Evolutionary conservation across 2,888 invertebrate species (phyloP).

Genomic region (Sinhomidia bicolor): DNA sequence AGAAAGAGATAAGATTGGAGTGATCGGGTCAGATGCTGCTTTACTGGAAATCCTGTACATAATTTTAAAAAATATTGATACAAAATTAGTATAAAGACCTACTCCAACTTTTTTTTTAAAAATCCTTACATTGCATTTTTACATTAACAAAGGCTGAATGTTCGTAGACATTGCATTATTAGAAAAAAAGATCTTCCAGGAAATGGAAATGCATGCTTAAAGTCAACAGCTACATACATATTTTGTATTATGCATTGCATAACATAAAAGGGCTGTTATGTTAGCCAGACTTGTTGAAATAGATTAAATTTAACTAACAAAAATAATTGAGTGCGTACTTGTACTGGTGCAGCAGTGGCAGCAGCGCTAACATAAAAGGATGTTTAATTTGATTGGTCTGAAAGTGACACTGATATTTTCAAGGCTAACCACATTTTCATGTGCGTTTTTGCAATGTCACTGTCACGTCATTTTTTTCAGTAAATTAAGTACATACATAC

Average conservation of each 20-base stretch:
- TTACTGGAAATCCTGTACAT: not conserved
- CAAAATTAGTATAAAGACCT: not conserved
- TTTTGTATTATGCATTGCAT: not conserved
- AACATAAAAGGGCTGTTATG: too few relatives aligned
- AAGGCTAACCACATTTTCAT: conserved; percentile 53
- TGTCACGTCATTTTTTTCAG: conserved; percentile 14
- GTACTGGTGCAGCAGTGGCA: not conserved
- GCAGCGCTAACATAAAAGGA: not conserved
- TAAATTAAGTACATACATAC: not conserved
- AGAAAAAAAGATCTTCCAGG: not conserved
- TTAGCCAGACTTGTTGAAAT: not conserved
- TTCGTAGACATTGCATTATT: not conserved
- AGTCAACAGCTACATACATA: not conserved
- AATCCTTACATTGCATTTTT: not conserved
- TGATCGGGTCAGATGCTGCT: not conserved
- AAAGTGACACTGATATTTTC: conserved; percentile 57
- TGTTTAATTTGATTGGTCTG: conserved; percentile 7
- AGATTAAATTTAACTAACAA: not conserved
- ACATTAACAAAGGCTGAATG: not conserved
- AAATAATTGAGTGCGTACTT: not conserved
- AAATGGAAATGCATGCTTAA: not conserved
- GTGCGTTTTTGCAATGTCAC: conserved; percentile 57
- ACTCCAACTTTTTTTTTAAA: not conserved
- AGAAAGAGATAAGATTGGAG: not conserved
- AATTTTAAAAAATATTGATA: not conserved